Conservation (phyloP, 2,797 vertebrate genomes). For the Pangasius mekongensis region DNA sequence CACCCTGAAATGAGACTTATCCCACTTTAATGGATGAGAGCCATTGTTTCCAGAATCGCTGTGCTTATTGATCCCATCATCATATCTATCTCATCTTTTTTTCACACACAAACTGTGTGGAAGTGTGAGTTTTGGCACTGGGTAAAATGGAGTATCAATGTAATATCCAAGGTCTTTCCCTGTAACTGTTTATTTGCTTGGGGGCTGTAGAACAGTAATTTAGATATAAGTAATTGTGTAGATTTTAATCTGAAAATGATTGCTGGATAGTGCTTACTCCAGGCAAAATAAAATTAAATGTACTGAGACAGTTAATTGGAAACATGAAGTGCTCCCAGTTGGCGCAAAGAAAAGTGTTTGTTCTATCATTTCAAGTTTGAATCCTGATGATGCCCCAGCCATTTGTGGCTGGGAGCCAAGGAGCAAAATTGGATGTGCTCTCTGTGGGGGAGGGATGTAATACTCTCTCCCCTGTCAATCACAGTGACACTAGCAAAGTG, state of each 20-base stretch:
- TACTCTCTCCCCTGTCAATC: not conserved
- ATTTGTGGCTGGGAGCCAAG: not conserved
- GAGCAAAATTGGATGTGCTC: no score
- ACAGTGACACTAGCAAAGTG: not conserved
- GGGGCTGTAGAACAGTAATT: not conserved
- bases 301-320: not conserved
- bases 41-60: no score
- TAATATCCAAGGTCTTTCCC: not conserved
- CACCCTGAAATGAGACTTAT: not conserved
- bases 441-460: not conserved
- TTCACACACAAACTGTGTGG: not conserved
- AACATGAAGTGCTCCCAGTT: not conserved
- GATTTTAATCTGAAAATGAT: not conserved
- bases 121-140: not conserved
- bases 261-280: not conserved
- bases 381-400: not conserved
- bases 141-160: not conserved
- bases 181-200: not conserved
- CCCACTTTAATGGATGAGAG: not conserved
- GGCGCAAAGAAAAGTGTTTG: not conserved
- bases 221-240: not conserved
- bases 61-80: not conserved
- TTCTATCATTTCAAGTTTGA: not conserved
- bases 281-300: not conserved
- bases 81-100: not conserved